Conservation (phyloP, 2,888 invertebrate genomes). For the Plebejus anna region DNA sequence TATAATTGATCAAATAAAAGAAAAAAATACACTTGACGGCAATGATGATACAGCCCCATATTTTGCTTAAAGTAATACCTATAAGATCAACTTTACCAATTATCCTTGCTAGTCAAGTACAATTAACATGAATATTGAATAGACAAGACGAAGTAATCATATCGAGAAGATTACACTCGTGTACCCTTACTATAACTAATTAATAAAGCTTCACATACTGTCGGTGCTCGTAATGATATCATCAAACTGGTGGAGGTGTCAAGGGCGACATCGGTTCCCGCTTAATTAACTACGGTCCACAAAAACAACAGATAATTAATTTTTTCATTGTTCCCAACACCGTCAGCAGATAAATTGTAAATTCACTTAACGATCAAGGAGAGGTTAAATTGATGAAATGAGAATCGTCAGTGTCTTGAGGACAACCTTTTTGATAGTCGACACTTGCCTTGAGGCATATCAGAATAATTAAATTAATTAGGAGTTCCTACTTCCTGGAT, state of each 20-base stretch:
- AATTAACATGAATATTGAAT: not conserved
- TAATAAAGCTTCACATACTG: slow-evolving; percentile 7
- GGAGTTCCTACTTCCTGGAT: not conserved
- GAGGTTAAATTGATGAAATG: not conserved
- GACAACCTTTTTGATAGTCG: not conserved
- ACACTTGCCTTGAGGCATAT: slow-evolving; percentile 1
- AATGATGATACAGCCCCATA: not conserved
- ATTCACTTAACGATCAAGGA: not conserved
- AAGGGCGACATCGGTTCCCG: slow-evolving; percentile 37
- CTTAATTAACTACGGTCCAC: slow-evolving; percentile 37
- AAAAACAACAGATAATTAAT: slow-evolving; percentile 29
- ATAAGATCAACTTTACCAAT: not conserved
- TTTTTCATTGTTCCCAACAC: not conserved
- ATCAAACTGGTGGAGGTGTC: slow-evolving; percentile 33
- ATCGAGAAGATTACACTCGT: not conserved
- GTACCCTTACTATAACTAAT: not conserved
- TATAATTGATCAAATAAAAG: too few relatives aligned
- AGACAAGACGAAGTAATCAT: not conserved
- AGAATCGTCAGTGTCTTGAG: not conserved
- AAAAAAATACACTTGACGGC: not conserved
- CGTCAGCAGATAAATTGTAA: slow-evolving; percentile 6
- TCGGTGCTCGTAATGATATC: slow-evolving; percentile 30
- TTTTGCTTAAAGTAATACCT: not conserved
- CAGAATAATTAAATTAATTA: slow-evolving; percentile 6
- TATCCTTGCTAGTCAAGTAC: too few relatives aligned